Percentiles rank a stretch among this genome's conserved stretches.
Conservation (phyloP, 2,113 vertebrate species). For the Cnemophilus loriae region DNA sequence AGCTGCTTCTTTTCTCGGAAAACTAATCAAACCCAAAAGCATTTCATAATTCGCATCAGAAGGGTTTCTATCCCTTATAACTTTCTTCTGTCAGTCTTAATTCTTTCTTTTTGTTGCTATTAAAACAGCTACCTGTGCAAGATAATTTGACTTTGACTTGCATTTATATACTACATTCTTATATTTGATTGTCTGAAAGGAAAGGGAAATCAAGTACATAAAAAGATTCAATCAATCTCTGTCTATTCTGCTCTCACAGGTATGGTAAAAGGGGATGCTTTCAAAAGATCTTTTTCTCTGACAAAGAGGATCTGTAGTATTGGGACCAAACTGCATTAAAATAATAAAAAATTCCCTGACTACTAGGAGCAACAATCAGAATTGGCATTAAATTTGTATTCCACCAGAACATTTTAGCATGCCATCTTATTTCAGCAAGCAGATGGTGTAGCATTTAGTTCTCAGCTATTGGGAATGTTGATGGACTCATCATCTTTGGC, state of each 20-base stretch:
- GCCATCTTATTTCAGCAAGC: not conserved
- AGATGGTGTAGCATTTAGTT: not conserved
- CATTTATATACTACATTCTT: not conserved
- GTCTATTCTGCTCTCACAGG: not conserved
- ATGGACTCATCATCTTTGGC: not conserved
- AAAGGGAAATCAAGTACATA: not conserved
- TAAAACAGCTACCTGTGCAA: not conserved
- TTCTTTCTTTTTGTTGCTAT: not conserved
- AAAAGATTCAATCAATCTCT: not conserved
- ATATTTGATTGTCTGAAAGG: not conserved
- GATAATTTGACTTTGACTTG: not conserved
- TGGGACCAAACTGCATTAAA: not conserved
- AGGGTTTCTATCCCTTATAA: not conserved
- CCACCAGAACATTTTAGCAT: not conserved
- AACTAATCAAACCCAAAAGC: not conserved
- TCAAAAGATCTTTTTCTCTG: not conserved
- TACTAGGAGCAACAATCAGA: not conserved
- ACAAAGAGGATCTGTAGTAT: not conserved
- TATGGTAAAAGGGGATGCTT: not conserved
- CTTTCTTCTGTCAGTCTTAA: not conserved
- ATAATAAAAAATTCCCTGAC: not conserved
- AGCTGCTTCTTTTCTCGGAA: conserved; percentile 3
- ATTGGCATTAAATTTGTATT: not conserved
- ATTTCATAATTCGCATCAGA: not conserved
- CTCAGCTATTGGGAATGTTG: not conserved